A percentile compares a stretch with the other conserved stretches of the same genome.
These are phyloP conservation scores for Saxidomus purpurata DNA, from an alignment of 1,140 invertebrate genomes.

Conservation along the genomic window DNA sequence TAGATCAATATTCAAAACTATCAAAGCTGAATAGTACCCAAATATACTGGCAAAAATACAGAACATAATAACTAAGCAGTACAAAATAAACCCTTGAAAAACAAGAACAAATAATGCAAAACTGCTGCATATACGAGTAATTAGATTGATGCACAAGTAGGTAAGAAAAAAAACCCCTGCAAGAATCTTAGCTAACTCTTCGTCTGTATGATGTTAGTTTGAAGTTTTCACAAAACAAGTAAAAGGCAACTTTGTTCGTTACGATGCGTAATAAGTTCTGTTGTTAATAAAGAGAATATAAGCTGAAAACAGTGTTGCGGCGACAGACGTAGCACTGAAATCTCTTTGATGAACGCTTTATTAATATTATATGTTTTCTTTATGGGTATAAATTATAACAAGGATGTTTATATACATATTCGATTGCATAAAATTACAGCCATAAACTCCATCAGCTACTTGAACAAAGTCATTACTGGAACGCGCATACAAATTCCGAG, in stretches of 20 bases:
- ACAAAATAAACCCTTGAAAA: too few relatives aligned
- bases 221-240: neutral
- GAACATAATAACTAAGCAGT: too few relatives aligned
- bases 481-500: conserved; percentile 55
- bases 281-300: conserved; percentile 42
- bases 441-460: conserved; percentile 50
- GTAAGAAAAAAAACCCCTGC: too few relatives aligned
- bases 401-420: conserved; percentile 38
- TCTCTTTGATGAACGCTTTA: conserved; percentile 57
- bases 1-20: too few relatives aligned
- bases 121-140: too few relatives aligned
- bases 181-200: too few relatives aligned
- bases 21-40: too few relatives aligned
- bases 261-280: conserved; percentile 1
- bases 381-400: conserved; percentile 53
- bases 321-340: conserved; percentile 12
- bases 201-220: neutral
- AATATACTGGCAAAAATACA: too few relatives aligned
- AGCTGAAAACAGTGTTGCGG: conserved; percentile 27
- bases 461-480: conserved; percentile 52
- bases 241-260: neutral
- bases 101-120: too few relatives aligned
- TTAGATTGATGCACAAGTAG: too few relatives aligned
- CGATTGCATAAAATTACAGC: conserved; percentile 61
- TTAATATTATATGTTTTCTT: conserved; percentile 62